Percentiles rank a stretch among this genome's conserved stretches.
phyloP scores from a whole-genome alignment of 1,140 invertebrate genomes.

The Drosophila leontia region DNA sequence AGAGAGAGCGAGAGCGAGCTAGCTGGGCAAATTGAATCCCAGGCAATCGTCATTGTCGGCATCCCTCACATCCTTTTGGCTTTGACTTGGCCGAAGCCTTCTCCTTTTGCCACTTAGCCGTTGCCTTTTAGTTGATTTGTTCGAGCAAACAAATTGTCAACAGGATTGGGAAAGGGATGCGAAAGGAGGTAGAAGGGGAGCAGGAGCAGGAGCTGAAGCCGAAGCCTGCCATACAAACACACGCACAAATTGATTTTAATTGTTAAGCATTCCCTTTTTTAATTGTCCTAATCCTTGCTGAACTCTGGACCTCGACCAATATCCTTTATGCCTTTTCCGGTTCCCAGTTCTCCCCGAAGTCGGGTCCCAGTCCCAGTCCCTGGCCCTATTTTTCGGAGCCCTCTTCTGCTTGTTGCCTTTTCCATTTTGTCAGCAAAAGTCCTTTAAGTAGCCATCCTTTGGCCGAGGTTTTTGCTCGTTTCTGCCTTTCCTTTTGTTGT shows the following conservation, averaged over 20 bases:
- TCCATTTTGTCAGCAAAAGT: conserved; percentile 79
- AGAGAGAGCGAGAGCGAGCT: not conserved
- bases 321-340: conserved; percentile 59
- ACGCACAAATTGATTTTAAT: conserved; percentile 81
- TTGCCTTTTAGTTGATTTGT: conserved; percentile 76
- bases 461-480: conserved; percentile 32
- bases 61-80: conserved; percentile 5
- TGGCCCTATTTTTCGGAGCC: not conserved
- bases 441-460: conserved; percentile 72
- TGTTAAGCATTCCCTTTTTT: conserved; percentile 82
- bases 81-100: conserved; percentile 51
- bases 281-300: conserved; percentile 78
- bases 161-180: conserved; percentile 38
- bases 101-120: conserved; percentile 57
- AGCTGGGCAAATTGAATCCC: conserved; percentile 44
- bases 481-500: not conserved
- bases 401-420: conserved; percentile 63
- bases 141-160: conserved; percentile 80
- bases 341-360: not conserved
- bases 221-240: conserved; percentile 10
- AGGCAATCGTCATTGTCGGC: conserved; percentile 35
- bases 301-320: conserved; percentile 67
- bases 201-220: not conserved
- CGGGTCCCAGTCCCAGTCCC: too few relatives aligned
- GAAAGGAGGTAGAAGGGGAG: not conserved